Base-by-base conservation (phyloP, 2,797 vertebrate genomes). In the Myiotriccus ornatus region DNA sequence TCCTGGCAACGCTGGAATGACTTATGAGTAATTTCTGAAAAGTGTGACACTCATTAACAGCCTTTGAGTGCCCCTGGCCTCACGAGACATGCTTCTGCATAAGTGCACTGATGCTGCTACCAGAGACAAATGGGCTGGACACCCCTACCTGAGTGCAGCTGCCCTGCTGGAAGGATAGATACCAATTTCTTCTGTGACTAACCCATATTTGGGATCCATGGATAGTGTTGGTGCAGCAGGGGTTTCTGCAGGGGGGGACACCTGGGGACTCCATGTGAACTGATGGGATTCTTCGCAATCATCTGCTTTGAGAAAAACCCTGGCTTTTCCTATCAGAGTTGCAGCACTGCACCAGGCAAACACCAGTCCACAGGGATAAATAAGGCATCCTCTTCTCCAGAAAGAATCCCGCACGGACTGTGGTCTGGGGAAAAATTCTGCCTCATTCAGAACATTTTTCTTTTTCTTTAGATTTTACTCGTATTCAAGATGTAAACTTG, bases 401-500 rank as follows among this genome's bases (percentile, higher is more conserved):
- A 55, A 18, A 47, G 13, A 63, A 8, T 25, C 9, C 2, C 3
- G 8, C 4, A 14, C 5, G 17, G 10, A 19, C 49, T 0, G 0
- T 68, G 16, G 16, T 57, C 32, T 57, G 30, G 10, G 5, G 10
- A 6, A 65, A 69, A 5, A 24, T 75, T 15, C 43, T 69, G 18
- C 32, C 41, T 87, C 23, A 43, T 25, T 71, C 25, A 44, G 11
- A 63, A 9, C 2, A 47, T 24, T 50, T 53, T 74, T 71, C 39
- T 68, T 80, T 90, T 85, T 86, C 43, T 80, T 74, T 41, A 55
- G 19, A 70, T 77, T 77, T 85, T 49, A 55, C 10, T 18, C 22
- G 57, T 20, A 78, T 53, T 50, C 30, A 57, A 23, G 7, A 9
- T n/a, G 35, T 56, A 60, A 83, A 47, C 32, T 44, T 74, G 64